phyloP scores from a whole-genome alignment of 1,140 invertebrate species.

The Aricia agestis region DNA sequence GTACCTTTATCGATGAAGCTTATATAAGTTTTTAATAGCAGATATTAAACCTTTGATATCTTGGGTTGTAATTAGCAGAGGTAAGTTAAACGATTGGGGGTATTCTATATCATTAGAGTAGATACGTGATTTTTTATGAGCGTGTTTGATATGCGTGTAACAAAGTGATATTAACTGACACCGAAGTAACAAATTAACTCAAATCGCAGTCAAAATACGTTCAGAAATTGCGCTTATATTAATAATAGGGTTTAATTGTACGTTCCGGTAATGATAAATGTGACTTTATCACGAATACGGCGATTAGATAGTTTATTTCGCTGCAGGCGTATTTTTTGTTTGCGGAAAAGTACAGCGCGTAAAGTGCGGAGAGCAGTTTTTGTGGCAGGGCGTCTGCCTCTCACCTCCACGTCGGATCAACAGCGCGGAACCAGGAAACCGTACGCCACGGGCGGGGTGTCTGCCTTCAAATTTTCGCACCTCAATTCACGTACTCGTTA shows the following conservation, averaged over 20 bases:
- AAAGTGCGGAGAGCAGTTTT: conserved; percentile 21
- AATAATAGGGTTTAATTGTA: conserved; percentile 13
- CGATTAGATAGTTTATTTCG: conserved; percentile 17
- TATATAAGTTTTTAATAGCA: not conserved
- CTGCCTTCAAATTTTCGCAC: conserved; percentile 57
- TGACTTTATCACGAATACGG: conserved; percentile 16
- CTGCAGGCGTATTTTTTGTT: conserved; percentile 20
- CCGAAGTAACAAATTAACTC: not conserved
- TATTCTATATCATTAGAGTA: not conserved
- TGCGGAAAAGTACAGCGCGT: conserved; percentile 28
- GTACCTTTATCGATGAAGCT: not conserved
- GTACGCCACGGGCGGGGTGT: conserved; percentile 25
- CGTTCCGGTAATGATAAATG: conserved; percentile 20
- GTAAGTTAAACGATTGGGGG: too few relatives aligned
- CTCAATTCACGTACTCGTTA: conserved; percentile 35
- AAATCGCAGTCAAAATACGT: not conserved
- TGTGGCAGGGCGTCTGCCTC: conserved; percentile 52
- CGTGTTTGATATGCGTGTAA: not conserved
- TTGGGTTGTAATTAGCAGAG: not conserved
- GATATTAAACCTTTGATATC: not conserved
- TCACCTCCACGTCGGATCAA: conserved; percentile 59
- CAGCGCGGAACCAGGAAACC: conserved; percentile 53
- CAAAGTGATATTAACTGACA: not conserved
- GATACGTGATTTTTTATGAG: not conserved
- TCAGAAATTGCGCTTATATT: not conserved